Conservation (phyloP, 2,113 vertebrate genomes). For the Odontesthes bonariensis region DNA sequence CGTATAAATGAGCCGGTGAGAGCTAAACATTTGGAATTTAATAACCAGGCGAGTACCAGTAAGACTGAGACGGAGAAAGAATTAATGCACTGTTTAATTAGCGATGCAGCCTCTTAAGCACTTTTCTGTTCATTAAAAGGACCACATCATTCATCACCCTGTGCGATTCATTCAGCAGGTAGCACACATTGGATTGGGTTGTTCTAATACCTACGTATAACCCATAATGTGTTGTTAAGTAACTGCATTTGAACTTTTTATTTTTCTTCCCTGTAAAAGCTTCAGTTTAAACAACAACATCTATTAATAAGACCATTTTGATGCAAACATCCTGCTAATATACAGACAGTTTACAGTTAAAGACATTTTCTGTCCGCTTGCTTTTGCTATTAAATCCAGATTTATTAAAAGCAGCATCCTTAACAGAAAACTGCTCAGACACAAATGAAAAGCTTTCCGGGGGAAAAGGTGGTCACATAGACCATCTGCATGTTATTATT, state of each 20-base stretch:
- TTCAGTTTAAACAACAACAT: not conserved
- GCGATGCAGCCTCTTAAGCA: constrained; percentile 43
- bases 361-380: not conserved
- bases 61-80: constrained; percentile 5
- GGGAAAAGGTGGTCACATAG: not conserved
- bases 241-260: not conserved
- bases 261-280: constrained; percentile 10
- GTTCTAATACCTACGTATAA: constrained; percentile 2
- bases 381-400: not conserved
- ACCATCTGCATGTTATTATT: not conserved
- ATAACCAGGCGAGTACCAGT: constrained; percentile 19
- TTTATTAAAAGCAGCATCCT: not conserved
- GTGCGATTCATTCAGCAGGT: constrained; percentile 16
- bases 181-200: not conserved
- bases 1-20: not conserved
- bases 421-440: constrained; percentile 1
- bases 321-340: not conserved
- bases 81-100: constrained; percentile 48
- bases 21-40: constrained; percentile 28
- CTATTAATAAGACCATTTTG: constrained; percentile 7
- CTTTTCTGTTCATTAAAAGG: constrained; percentile 47
- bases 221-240: not conserved
- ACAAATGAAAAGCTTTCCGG: constrained; percentile 3
- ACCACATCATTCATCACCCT: constrained; percentile 31
- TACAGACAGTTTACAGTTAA: not conserved